Base-by-base conservation (phyloP, 2,113 vertebrate species). In the Mobula hypostoma region DNA sequence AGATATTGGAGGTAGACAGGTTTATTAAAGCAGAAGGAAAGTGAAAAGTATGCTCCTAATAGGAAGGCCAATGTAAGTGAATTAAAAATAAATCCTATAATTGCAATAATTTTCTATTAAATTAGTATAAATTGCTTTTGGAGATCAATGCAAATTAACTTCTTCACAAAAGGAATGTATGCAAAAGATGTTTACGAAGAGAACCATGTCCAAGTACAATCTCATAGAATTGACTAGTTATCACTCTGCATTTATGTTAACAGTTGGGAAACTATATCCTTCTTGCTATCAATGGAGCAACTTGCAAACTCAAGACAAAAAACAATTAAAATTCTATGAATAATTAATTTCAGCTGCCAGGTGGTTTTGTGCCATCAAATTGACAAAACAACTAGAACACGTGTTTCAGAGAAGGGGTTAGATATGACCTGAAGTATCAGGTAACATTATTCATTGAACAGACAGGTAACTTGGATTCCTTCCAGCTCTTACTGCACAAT, bases 331-430 rank as follows among this genome's bases (percentile, higher is more conserved):
- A 56, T 56, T 56, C 68, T 48, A 74, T 93, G 48, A 74, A 93
- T 93, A 74, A 93, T 93, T 93, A 21, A 93, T 93, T 76, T 93
- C 40, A 74, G 70, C 68, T 74, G 91, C 36, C 91, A 93, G 91
- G 91, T 93, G 91, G 91, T 70, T 74, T 93, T 93, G 68, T 93
- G 91, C 91, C 68, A 48, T 74, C 91, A 74, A 74, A 93, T 93
- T 93, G 74, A 93, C 70, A 93, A 76, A 74, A 93, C 21, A 93
- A 93, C 91, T 74, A 27, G 91, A 74, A 93, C 91, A 93, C 91
- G 70, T 92, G 90, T 93, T 74, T 70, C 21, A 72, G 66, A 93
- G 19, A 56, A 93, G 56, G 68, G 91, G n/a, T 76, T 93, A 56
- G 36, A 48, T 5, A 21, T 7, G 29, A 63, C 58, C 15, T 63